A percentile compares a stretch with the other conserved stretches of the same genome.
These are phyloP conservation scores for Diplodus sargus DNA, from an alignment of 2,797 vertebrate genomes.

Conservation along the genomic window DNA sequence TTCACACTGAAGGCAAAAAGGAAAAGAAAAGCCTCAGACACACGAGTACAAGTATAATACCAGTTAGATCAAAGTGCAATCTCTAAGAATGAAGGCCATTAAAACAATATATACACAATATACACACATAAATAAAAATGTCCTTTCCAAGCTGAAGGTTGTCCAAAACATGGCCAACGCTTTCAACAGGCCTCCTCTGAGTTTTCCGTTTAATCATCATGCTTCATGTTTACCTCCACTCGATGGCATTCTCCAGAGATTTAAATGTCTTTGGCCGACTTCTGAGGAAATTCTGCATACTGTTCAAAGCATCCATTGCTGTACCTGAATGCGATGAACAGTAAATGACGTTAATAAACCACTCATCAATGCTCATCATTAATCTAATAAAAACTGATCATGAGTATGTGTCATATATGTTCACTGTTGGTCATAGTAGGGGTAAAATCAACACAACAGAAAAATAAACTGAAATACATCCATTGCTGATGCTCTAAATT, in stretches of 20 bases:
- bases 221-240: slow-evolving; percentile 91
- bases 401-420: background rate
- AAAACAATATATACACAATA: background rate
- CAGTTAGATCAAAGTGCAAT: background rate
- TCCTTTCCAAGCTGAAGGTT: background rate
- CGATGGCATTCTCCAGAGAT: slow-evolving; percentile 97
- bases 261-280: slow-evolving; percentile 98
- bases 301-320: slow-evolving; percentile 98
- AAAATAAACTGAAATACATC: background rate
- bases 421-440: background rate
- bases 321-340: slow-evolving; percentile 85
- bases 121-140: too few species aligned
- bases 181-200: background rate
- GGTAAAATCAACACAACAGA: background rate
- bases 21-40: background rate
- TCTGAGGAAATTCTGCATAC: slow-evolving; percentile 99
- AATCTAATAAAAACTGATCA: background rate
- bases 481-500: background rate
- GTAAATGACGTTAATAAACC: background rate
- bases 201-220: background rate
- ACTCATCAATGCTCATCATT: background rate
- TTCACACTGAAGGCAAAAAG: slow-evolving; percentile 88
- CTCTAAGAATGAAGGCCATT: background rate
- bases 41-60: background rate
- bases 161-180: background rate